phyloP scores from a whole-genome alignment of 2,797 vertebrate species.

The Bradypodion ventrale region DNA sequence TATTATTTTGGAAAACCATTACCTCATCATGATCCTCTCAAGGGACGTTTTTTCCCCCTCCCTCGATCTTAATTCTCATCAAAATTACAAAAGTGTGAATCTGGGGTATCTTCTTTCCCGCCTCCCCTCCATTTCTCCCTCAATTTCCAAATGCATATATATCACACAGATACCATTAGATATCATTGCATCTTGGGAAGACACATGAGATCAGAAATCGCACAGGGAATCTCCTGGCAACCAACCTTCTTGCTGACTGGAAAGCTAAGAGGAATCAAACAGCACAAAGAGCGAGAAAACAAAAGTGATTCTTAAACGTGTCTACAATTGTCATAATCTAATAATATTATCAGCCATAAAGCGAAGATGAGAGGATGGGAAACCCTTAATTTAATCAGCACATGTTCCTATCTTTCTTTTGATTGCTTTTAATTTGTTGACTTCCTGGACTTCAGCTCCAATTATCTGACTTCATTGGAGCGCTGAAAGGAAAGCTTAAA shows the following conservation, averaged over 20 bases:
- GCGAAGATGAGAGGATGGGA: constrained; percentile 19
- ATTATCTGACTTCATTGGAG: constrained; percentile 10
- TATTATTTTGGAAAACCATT: constrained; percentile 13
- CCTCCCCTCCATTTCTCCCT: too few relatives aligned
- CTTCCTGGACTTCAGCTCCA: constrained; percentile 14
- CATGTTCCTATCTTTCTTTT: constrained; percentile 15
- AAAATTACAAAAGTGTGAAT: not conserved
- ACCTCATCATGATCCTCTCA: not conserved
- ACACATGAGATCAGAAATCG: not conserved
- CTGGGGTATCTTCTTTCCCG: not conserved
- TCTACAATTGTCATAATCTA: constrained; percentile 11
- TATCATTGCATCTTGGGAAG: not conserved
- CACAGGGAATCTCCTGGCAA: not conserved
- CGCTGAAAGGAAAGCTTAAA: constrained; percentile 17
- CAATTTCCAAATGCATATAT: not conserved
- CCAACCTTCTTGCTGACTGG: too few relatives aligned
- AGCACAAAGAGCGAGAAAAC: not conserved
- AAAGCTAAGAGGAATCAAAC: constrained; percentile 8
- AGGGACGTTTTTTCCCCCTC: not conserved
- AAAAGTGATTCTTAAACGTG: not conserved
- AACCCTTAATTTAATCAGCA: not conserved
- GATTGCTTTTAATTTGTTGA: constrained; percentile 17
- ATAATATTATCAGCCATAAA: constrained; percentile 23
- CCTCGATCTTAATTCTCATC: not conserved
- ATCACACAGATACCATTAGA: not conserved